Evolutionary conservation across 2,113 vertebrate genomes (phyloP), one percentile per base, ranked within the genome.

Genomic region (Piaya cayana): DNA sequence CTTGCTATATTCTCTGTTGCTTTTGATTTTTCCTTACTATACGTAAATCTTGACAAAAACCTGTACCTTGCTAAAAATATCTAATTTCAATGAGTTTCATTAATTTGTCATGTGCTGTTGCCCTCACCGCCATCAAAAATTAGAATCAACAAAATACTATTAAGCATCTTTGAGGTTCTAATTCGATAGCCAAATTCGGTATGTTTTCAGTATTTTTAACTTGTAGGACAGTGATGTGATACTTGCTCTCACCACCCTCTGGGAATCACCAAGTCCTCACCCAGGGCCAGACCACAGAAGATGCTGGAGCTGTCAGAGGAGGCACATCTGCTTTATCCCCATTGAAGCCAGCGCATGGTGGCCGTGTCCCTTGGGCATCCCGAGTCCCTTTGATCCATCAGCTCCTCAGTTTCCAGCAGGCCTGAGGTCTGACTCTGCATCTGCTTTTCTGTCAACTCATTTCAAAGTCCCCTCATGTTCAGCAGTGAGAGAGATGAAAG

Each of bases 21-120:
- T 88, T 65, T 56, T 52, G 30, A 8, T 77, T 94, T 88, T 76
- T 59, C 20, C 49, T 64, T 47, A 8, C 12, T 29, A 34, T 77
- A 88, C 22, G 95, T 95, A 96, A 95, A 95, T 96, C 86, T 74
- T 81, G 8, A 92, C 64, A 70, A 65, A 87, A 92, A 90, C 60
- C 25, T 25, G 30, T 37, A 19, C 22, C 65, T 88, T 56, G 49
- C 58, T 71, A 94, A 72, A 29, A 74, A 34, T 75, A 23, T 82
- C 85, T 75, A 25, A 17, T 60, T 95, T 90, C 81, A 82, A 52
- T 56, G 22, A 17, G 63, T 49, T 76, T 59, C 60, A 75, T 94
- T 53, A 32, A 52, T 58, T 94, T 94, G 49, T 75, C 52, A 16
- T 15, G 26, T 75, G 64, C 88, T 95, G 27, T 78, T 82, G 59